phyloP scores from a whole-genome alignment of 2,797 vertebrate species.

The Phrynocephalus guinanensis region DNA sequence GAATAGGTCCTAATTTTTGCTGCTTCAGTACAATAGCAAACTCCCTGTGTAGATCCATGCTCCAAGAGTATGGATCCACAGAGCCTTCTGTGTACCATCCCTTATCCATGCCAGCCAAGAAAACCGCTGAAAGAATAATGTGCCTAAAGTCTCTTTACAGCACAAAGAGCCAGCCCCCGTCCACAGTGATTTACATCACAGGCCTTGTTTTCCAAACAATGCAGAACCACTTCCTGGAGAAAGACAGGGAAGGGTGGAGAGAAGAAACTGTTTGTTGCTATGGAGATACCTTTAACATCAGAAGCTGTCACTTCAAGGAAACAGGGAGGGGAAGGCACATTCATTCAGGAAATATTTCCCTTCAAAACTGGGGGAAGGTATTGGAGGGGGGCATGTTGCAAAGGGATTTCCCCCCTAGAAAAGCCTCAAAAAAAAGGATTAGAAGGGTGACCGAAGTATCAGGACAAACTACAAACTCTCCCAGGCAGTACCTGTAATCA shows the following conservation, averaged over 20 bases:
- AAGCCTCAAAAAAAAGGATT: background rate
- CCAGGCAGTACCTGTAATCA: background rate
- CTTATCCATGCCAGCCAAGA: constrained; percentile 26
- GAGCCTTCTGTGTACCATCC: constrained; percentile 8
- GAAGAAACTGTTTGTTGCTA: constrained; percentile 48
- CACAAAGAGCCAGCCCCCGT: constrained; percentile 93
- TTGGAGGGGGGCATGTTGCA: background rate
- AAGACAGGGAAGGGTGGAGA: constrained; percentile 28
- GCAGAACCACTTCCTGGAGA: constrained; percentile 88
- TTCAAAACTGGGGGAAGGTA: background rate
- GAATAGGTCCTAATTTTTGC: constrained; percentile 2
- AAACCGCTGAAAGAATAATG: constrained; percentile 36
- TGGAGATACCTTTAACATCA: constrained; percentile 17
- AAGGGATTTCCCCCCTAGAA: background rate
- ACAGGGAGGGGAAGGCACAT: background rate
- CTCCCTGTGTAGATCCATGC: constrained; percentile 5
- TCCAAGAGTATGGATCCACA: constrained; percentile 4
- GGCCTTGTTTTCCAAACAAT: constrained; percentile 95
- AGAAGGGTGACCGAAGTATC: background rate
- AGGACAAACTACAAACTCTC: background rate
- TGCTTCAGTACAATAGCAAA: constrained; percentile 2
- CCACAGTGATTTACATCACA: constrained; percentile 97
- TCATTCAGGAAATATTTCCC: background rate
- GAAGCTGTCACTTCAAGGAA: constrained; percentile 45
- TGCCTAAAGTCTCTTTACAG: constrained; percentile 42